Evolutionary conservation across 2,797 vertebrate species (phyloP).

Genomic region (Antennarius maculatus): DNA sequence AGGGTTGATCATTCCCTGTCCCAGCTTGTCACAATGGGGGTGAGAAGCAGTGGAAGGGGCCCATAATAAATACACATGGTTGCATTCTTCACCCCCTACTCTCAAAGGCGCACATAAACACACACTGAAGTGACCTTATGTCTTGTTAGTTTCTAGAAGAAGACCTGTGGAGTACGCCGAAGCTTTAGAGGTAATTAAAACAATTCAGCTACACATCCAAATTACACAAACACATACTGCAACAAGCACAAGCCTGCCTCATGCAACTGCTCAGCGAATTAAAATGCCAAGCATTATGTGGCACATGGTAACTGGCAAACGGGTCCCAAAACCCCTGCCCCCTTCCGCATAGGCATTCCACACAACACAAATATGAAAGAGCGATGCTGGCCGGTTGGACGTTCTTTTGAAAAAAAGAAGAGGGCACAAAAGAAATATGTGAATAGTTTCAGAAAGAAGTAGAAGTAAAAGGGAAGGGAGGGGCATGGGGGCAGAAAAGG

Average conservation of each 20-base stretch:
- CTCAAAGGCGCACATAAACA: constrained; percentile 51
- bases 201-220: constrained; percentile 41
- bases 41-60: constrained; percentile 32
- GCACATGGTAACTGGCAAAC: no score
- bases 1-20: constrained; percentile 21
- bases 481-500: constrained; percentile 49
- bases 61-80: constrained; percentile 59
- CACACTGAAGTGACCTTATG: constrained; percentile 37
- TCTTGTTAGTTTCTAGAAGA: constrained; percentile 32
- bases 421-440: constrained; percentile 12
- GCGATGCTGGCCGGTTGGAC: background rate
- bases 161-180: constrained; percentile 53
- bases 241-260: constrained; percentile 66
- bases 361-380: constrained; percentile 34
- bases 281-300: constrained; percentile 48
- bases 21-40: constrained; percentile 47
- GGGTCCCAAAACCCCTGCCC: no score
- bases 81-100: constrained; percentile 68
- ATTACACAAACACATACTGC: constrained; percentile 48
- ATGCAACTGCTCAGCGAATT: constrained; percentile 48
- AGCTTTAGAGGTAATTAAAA: constrained; percentile 47
- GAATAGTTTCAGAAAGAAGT: constrained; percentile 40
- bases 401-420: constrained; percentile 41
- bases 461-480: constrained; percentile 45
- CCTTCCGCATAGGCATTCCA: constrained; percentile 18